Evolutionary conservation across 2,797 vertebrate genomes (phyloP).

Genomic region (Harpagifer antarcticus): DNA sequence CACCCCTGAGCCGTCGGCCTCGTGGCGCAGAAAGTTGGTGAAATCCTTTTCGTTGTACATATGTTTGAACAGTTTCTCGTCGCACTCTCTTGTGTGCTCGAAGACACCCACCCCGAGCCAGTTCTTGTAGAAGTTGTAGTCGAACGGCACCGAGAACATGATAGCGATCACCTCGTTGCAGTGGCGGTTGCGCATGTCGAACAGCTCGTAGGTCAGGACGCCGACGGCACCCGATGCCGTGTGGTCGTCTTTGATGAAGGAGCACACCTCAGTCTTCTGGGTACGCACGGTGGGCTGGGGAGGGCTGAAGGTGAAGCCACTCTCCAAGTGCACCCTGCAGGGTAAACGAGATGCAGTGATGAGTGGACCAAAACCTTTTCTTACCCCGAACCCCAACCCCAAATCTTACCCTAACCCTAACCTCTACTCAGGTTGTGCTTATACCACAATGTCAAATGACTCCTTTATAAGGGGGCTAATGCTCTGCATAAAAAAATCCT

Average conservation of each 20-base stretch:
- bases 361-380: background rate
- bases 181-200: constrained; percentile 22
- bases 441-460: background rate
- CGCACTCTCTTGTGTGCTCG: background rate
- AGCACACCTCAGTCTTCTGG: constrained; percentile 70
- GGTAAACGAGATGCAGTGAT: background rate
- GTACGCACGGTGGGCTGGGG: constrained; percentile 74
- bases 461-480: background rate
- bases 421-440: background rate
- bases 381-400: too few relatives aligned
- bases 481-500: background rate
- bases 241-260: constrained; percentile 80
- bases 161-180: constrained; percentile 57
- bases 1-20: constrained; percentile 67
- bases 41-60: constrained; percentile 69
- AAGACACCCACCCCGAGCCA: constrained; percentile 74
- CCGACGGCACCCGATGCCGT: constrained; percentile 68
- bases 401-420: too few relatives aligned
- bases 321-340: constrained; percentile 71
- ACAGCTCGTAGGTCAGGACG: constrained; percentile 78
- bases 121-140: constrained; percentile 79
- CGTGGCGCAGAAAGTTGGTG: constrained; percentile 47
- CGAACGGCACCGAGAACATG: constrained; percentile 83
- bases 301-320: constrained; percentile 67
- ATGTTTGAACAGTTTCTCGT: constrained; percentile 57